Evolutionary conservation across 2,113 vertebrate species (phyloP).

Genomic region (Barnardius zonarius): DNA sequence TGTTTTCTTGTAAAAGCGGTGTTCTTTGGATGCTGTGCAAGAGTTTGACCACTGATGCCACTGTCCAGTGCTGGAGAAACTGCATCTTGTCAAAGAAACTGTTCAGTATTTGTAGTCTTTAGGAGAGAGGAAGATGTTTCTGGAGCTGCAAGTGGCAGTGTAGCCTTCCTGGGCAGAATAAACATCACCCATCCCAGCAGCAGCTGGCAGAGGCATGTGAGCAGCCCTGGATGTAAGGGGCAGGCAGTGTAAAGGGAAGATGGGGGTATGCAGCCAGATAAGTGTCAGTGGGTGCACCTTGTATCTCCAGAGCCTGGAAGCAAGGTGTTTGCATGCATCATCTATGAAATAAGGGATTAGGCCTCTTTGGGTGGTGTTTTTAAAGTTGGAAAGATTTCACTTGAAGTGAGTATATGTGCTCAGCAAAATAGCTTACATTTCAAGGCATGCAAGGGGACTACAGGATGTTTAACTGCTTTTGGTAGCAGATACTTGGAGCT

Average conservation of each 20-base stretch:
- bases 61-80: neutral
- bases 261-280: neutral
- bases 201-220: fast-evolving
- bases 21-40: neutral
- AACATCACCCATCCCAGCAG: neutral
- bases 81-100: neutral
- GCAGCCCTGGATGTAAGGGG: neutral
- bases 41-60: neutral
- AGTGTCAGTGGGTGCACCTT: neutral
- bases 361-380: neutral
- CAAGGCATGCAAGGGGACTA: neutral
- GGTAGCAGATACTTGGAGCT: neutral
- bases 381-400: neutral
- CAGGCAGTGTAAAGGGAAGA: neutral
- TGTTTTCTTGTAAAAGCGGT: neutral
- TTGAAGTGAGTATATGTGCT: neutral
- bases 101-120: neutral
- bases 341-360: neutral
- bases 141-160: neutral
- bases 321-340: neutral
- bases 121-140: neutral
- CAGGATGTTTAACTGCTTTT: neutral
- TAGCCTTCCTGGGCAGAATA: neutral
- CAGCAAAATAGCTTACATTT: neutral
- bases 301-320: neutral